Percentiles rank a stretch among this genome's conserved stretches.
phyloP scores from a whole-genome alignment of 53 echinoderm and acorn worm species.

The Holothuria scabra region DNA sequence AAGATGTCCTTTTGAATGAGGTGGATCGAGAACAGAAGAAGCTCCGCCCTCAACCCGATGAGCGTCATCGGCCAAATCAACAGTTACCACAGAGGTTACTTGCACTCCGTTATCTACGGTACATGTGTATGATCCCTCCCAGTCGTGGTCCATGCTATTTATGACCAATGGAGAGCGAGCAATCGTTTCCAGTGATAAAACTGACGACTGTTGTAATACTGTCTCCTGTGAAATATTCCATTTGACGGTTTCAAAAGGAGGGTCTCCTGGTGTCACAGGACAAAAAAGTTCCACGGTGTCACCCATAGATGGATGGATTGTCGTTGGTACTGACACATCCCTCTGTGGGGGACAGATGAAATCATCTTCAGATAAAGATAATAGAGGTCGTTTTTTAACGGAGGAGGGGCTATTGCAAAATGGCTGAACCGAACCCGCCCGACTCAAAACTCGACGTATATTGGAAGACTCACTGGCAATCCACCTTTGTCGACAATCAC shows the following conservation, averaged over 20 bases:
- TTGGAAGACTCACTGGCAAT: background rate
- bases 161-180: background rate
- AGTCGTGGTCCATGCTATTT: background rate
- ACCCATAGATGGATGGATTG: background rate
- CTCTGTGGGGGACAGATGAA: background rate
- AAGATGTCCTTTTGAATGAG: too few species aligned
- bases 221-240: background rate
- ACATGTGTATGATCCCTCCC: constrained; percentile 16
- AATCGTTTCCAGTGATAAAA: background rate
- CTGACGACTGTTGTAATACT: constrained; percentile 15
- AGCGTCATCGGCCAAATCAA: background rate
- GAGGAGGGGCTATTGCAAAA: background rate
- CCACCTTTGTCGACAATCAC: background rate
- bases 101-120: background rate
- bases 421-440: background rate
- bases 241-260: background rate
- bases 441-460: background rate
- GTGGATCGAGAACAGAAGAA: too few species aligned
- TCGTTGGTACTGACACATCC: too few species aligned
- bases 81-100: background rate
- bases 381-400: background rate
- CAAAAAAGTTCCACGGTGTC: background rate
- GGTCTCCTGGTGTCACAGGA: background rate
- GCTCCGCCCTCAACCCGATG: too few species aligned
- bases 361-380: background rate